Conservation (phyloP, 2,113 vertebrate species). For the Heterochromis multidens region DNA sequence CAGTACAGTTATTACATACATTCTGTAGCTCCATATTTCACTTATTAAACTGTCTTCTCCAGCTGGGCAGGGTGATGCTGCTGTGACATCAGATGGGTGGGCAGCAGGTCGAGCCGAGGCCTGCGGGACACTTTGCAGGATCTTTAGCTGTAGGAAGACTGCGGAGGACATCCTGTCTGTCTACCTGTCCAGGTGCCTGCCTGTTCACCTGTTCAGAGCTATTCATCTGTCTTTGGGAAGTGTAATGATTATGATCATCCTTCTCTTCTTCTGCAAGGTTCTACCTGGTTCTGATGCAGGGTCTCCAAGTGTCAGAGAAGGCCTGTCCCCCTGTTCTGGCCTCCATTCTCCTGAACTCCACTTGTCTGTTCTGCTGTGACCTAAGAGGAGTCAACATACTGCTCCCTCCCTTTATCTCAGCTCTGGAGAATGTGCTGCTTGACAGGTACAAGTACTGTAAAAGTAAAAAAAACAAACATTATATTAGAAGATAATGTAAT, state of each 20-base stretch:
- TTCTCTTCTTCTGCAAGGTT: conserved; percentile 74
- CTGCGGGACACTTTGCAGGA: conserved; percentile 90
- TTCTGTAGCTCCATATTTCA: background rate
- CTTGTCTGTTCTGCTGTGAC: conserved; percentile 91
- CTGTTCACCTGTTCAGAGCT: background rate
- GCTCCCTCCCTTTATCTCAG: conserved; percentile 89
- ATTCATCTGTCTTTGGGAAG: background rate
- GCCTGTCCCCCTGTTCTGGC: conserved; percentile 84
- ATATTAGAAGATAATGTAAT: too few species aligned
- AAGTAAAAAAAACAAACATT: too few species aligned
- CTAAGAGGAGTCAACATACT: conserved; percentile 90
- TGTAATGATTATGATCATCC: background rate
- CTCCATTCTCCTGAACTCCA: conserved; percentile 90
- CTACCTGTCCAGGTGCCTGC: conserved; percentile 87
- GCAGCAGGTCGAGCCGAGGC: conserved; percentile 86
- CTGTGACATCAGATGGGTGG: conserved; percentile 83
- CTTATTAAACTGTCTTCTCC: background rate
- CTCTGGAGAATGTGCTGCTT: conserved; percentile 89
- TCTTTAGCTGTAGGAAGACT: conserved; percentile 96
- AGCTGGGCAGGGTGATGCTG: conserved; percentile 75
- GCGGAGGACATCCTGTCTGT: conserved; percentile 91
- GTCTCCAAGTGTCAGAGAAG: conserved; percentile 88
- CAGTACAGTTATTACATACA: background rate
- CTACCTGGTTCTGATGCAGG: conserved; percentile 93
- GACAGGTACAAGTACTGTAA: conserved; percentile 82